Conservation (phyloP, 1,140 invertebrate species). For the Dendrolimus punctatus region DNA sequence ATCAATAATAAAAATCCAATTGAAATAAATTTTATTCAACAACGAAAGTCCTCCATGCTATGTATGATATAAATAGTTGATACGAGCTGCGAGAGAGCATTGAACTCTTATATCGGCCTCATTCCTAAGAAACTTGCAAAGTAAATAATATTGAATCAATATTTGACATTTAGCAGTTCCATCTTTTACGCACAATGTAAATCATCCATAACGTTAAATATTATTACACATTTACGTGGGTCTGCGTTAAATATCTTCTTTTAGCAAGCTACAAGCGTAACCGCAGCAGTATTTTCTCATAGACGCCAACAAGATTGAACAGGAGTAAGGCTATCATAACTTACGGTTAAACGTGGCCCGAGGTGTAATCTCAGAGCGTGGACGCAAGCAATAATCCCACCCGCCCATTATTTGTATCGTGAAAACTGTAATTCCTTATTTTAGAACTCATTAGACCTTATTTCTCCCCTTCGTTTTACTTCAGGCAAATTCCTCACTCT, state of each 20-base stretch:
- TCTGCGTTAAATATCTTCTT: slow-evolving; percentile 14
- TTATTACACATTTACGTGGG: not conserved
- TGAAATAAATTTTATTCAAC: too few relatives aligned
- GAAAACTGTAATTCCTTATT: slow-evolving; percentile 26
- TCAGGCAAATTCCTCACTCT: too few relatives aligned
- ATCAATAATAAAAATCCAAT: too few relatives aligned
- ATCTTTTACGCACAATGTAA: not conserved
- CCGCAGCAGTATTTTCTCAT: slow-evolving; percentile 59
- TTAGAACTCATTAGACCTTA: slow-evolving; percentile 12
- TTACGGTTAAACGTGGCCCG: slow-evolving; percentile 53
- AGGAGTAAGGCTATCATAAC: slow-evolving; percentile 57
- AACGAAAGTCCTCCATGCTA: too few relatives aligned
- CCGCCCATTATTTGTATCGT: slow-evolving; percentile 43
- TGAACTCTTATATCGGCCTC: too few relatives aligned
- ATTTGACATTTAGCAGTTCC: too few relatives aligned
- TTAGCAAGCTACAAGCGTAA: slow-evolving; percentile 40
- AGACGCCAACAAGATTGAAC: slow-evolving; percentile 55
- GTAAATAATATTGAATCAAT: too few relatives aligned
- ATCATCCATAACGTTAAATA: too few relatives aligned
- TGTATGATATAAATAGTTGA: too few relatives aligned
- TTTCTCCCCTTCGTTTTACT: slow-evolving; percentile 1
- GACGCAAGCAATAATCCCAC: slow-evolving; percentile 46
- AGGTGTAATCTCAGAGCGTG: slow-evolving; percentile 52
- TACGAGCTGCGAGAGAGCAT: too few relatives aligned
- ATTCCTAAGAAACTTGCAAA: too few relatives aligned